Evolutionary conservation across 2,888 invertebrate species (phyloP).

Genomic region (Panzeria rudis): DNA sequence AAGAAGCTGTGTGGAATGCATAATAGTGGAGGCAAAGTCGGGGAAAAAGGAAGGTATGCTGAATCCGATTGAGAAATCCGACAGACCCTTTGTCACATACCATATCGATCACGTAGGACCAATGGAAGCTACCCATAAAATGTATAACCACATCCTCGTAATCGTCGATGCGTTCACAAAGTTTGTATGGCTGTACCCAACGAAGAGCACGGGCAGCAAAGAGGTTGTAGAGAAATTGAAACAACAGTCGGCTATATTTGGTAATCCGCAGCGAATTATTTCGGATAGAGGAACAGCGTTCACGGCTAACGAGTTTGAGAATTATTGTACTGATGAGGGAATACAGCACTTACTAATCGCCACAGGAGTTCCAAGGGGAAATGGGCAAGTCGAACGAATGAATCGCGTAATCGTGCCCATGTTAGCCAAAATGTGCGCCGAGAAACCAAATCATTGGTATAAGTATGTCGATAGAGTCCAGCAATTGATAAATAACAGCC

Average conservation of each 20-base stretch:
- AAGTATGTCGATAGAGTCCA: neutral
- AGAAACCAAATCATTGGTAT: slow-evolving; percentile 52
- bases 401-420: neutral
- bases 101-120: neutral
- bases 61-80: neutral
- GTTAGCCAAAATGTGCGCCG: neutral
- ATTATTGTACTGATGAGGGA: neutral
- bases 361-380: neutral
- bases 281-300: neutral
- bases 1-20: neutral
- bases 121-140: neutral
- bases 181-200: neutral
- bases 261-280: neutral
- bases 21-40: neutral
- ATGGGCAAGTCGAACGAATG: neutral
- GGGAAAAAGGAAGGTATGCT: neutral
- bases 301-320: neutral
- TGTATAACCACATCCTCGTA: neutral
- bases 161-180: neutral
- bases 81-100: neutral
- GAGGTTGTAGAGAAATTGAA: neutral
- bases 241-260: neutral
- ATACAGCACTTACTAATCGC: neutral
- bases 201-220: too few species aligned
- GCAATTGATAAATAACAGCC: neutral